A percentile compares a stretch with the other conserved stretches of the same genome.
These are phyloP conservation scores for Myzus persicae DNA, from an alignment of 1,140 invertebrate species.

Conservation along the genomic window DNA sequence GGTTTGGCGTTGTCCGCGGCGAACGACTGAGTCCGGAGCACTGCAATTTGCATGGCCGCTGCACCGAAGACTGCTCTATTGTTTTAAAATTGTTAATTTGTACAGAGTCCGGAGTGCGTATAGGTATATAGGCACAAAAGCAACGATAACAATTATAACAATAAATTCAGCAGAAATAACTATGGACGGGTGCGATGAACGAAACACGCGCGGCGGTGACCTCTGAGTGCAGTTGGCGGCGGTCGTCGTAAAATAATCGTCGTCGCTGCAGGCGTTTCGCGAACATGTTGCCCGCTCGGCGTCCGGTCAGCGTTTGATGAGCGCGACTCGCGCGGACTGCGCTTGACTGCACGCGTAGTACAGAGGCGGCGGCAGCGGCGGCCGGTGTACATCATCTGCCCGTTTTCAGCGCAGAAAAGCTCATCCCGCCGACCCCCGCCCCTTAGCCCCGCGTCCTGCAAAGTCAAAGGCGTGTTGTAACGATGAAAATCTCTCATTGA, in stretches of 20 bases:
- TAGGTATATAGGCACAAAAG: no score
- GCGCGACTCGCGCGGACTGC: neutral
- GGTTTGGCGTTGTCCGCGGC: neutral
- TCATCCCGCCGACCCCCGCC: neutral
- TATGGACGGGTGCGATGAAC: neutral
- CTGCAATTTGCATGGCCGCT: neutral
- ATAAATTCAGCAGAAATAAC: neutral
- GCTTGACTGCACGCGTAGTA: neutral
- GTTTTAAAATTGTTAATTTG: no score
- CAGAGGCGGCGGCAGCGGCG: neutral
- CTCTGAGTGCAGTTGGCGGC: neutral
- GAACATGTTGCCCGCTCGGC: conserved; percentile 41
- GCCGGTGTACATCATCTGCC: neutral
- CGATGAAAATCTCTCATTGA: neutral
- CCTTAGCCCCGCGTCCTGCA: neutral
- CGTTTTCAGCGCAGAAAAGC: neutral
- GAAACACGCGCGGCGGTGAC: neutral
- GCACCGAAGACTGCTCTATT: neutral
- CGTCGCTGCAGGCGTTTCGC: neutral
- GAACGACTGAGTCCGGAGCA: neutral
- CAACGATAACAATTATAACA: no score
- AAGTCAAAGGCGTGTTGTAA: neutral
- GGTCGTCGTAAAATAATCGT: neutral
- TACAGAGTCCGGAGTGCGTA: neutral
- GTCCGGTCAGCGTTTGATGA: conserved; percentile 45